These are phyloP conservation scores for Clanis bilineata DNA, from an alignment of 2,888 invertebrate species.

Conservation along the genomic window DNA sequence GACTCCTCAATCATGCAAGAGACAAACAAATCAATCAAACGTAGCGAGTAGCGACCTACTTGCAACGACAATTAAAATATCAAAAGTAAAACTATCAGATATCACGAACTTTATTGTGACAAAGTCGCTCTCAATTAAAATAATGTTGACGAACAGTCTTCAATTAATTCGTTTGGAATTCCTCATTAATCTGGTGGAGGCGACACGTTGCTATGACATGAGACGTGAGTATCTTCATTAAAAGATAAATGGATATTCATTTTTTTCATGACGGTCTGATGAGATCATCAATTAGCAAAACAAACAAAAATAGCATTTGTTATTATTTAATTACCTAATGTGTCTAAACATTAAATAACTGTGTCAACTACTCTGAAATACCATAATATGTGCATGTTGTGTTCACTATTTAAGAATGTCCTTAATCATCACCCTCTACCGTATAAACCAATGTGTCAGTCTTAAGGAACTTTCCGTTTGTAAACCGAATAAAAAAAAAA, in stretches of 20 bases:
- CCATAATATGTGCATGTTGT: too few relatives aligned
- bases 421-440: too few relatives aligned
- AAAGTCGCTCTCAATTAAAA: neutral
- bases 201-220: neutral
- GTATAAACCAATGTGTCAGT: too few relatives aligned
- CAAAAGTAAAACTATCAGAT: neutral
- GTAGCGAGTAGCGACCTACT: neutral
- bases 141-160: neutral
- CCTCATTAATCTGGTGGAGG: conserved; percentile 6
- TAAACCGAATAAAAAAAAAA: too few relatives aligned
- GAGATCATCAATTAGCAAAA: neutral
- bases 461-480: too few relatives aligned
- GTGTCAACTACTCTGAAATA: too few relatives aligned
- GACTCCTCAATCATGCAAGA: too few relatives aligned
- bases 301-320: neutral
- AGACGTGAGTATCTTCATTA: neutral
- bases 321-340: too few relatives aligned
- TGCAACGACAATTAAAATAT: neutral
- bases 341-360: too few relatives aligned
- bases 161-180: conserved; percentile 16
- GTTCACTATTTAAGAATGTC: too few relatives aligned
- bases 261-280: neutral
- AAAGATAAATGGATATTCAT: neutral
- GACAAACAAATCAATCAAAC: conserved; percentile 6
- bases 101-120: neutral